These are phyloP conservation scores for Sisyra nigra DNA, from an alignment of 2,888 invertebrate species.

Conservation along the genomic window DNA sequence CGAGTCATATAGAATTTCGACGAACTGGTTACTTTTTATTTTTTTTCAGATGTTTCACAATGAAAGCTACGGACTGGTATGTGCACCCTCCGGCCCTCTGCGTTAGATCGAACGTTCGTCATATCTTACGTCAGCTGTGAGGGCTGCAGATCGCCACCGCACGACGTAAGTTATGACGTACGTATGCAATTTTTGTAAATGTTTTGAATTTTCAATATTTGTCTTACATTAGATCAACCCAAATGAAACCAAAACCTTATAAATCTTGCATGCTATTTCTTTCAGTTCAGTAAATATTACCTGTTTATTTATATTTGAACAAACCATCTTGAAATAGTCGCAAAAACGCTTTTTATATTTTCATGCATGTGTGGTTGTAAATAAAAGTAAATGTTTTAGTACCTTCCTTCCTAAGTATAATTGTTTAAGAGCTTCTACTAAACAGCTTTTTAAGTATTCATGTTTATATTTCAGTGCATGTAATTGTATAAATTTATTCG, in stretches of 20 bases:
- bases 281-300: no score
- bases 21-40: conserved; percentile 9
- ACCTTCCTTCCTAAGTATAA: no score
- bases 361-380: no score
- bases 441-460: no score
- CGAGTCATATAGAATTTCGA: conserved; percentile 6
- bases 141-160: conserved; percentile 4
- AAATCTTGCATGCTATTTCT: no score
- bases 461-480: no score
- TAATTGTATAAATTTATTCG: no score
- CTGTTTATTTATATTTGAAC: no score
- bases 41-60: conserved; percentile 9
- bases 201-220: background rate
- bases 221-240: background rate
- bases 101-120: conserved; percentile 7
- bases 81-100: conserved; percentile 2
- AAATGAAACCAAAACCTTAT: background rate
- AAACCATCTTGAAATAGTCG: no score
- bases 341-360: no score
- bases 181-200: conserved; percentile 7
- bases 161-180: conserved; percentile 10
- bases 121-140: conserved; percentile 9
- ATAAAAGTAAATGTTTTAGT: no score
- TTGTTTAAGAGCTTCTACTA: no score
- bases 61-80: conserved; percentile 10